Evolutionary conservation across 2,113 vertebrate genomes (phyloP).

Genomic region (Melospiza georgiana): DNA sequence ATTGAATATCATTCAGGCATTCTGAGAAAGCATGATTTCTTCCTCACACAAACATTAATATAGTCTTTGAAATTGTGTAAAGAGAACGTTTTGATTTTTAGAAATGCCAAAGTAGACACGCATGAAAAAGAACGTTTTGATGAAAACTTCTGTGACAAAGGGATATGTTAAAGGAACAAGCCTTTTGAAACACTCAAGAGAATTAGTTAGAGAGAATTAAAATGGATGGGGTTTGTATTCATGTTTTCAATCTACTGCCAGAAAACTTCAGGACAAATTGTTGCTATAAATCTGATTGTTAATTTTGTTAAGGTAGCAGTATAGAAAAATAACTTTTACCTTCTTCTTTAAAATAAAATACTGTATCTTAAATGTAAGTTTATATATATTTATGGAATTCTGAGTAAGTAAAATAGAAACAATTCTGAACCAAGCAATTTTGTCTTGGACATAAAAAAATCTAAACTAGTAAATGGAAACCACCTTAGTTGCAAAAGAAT

Average conservation of each 20-base stretch:
- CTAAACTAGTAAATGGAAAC: background rate
- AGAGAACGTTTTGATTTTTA: background rate
- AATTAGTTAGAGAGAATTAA: background rate
- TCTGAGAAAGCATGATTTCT: background rate
- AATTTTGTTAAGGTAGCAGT: background rate
- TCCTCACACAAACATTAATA: background rate
- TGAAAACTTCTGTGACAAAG: background rate
- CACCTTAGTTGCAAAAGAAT: too few relatives aligned
- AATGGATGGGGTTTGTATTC: background rate
- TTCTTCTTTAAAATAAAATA: background rate
- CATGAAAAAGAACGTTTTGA: background rate
- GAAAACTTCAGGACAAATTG: background rate
- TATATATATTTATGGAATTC: background rate
- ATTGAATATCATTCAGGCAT: background rate
- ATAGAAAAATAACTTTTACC: background rate
- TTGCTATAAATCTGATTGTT: background rate
- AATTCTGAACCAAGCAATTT: background rate
- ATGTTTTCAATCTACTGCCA: background rate
- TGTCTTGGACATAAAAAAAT: background rate
- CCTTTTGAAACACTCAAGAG: background rate
- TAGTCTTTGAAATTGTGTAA: constrained; percentile 24
- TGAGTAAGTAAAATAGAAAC: constrained; percentile 13
- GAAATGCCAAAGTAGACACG: background rate
- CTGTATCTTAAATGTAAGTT: background rate
- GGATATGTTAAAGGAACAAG: background rate